Evolutionary conservation across 2,113 vertebrate genomes (phyloP), one percentile per base, ranked within the genome.

Genomic region (Callorhinus ursinus): DNA sequence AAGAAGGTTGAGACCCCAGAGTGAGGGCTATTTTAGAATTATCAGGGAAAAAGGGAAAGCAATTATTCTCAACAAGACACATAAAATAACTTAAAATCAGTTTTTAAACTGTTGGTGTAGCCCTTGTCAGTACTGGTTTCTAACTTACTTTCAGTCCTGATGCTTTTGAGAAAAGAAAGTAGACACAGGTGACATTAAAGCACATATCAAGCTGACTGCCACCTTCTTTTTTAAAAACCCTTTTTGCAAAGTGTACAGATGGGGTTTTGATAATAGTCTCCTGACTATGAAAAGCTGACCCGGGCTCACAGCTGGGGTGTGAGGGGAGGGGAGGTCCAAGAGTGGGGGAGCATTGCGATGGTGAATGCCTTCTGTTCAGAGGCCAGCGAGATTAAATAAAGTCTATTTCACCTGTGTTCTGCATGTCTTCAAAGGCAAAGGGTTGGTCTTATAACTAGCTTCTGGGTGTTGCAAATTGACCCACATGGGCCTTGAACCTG

Each of bases 131-230:
- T 33, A 36, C 2, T 42, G 14, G 7, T 59, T 95, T 79, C 84
- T 84, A 85, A 67, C 8, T 77, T 36, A 28, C 26, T 88, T 71
- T 65, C 6, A 67, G 77, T 93, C 67, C 74, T 39, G 4, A 86
- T 90, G 15, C 5, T 72, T 95, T 46, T 28, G 42, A 92, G 36
- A 65, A 95, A 83, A 92, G 51, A 59, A 90, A 42, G 61, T 57
- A 51, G 51, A 87, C 2, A 16, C 9, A 1, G 1, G 65, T 92
- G 15, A 65, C 12, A 93, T 90, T 81, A 94, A 96, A 94, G 88
- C 55, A 7, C 11, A 7, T 46, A 36, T 46, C 61, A 85, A 95
- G 88, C 90, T 96, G 65, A 53, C 9, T 28, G 16, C 2, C 46
- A 14, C 33, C 65, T 67, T 95, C 13, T 77, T n/a, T 81, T 88